These are phyloP conservation scores for Apostichopus leukothele DNA, from an alignment of 53 echinoderm and acorn worm species.

Conservation along the genomic window DNA sequence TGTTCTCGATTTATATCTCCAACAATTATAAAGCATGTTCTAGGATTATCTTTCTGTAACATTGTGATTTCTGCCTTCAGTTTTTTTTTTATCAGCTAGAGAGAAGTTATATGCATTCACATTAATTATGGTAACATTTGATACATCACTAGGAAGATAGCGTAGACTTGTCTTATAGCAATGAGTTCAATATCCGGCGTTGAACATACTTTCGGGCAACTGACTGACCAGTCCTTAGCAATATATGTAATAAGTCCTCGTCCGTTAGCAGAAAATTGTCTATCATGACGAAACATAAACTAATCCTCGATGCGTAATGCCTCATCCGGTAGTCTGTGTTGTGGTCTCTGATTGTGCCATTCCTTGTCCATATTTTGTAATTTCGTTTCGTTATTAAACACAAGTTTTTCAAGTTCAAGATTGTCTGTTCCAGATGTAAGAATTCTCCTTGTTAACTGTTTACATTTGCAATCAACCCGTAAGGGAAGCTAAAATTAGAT, in stretches of 20 bases:
- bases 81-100: background rate
- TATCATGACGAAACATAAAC: background rate
- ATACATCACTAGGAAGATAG: background rate
- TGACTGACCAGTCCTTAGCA: slow-evolving; percentile 4
- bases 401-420: no score
- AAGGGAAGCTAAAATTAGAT: no score
- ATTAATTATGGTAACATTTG: background rate
- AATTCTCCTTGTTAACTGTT: no score
- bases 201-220: background rate
- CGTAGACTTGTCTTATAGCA: slow-evolving; percentile 10
- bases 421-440: no score
- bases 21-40: background rate
- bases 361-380: background rate
- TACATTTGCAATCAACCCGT: no score
- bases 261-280: slow-evolving; percentile 25
- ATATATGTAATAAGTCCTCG: slow-evolving; percentile 12
- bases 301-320: background rate
- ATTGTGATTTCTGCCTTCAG: background rate
- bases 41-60: background rate
- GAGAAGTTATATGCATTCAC: background rate
- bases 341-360: background rate
- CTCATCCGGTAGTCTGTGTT: slow-evolving; percentile 3
- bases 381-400: slow-evolving; percentile 10
- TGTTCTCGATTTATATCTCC: background rate
- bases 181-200: slow-evolving; percentile 13